phyloP scores from a whole-genome alignment of 2,113 vertebrate species.

The Merops nubicus region DNA sequence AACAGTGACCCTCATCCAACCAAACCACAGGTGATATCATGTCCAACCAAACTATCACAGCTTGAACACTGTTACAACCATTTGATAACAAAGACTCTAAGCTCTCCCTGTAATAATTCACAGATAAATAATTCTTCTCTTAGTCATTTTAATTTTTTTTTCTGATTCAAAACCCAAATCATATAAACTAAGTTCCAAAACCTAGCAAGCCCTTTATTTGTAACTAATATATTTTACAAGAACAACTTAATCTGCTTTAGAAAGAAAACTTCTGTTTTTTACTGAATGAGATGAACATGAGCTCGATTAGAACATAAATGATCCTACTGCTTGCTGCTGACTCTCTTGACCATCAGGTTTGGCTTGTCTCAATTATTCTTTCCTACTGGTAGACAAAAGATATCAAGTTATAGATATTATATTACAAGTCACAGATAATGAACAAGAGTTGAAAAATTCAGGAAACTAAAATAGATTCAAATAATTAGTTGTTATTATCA shows the following conservation, averaged over 20 bases:
- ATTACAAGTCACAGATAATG: not conserved
- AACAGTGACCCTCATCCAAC: not conserved
- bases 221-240: constrained; percentile 4
- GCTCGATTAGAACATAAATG: not conserved
- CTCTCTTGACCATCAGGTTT: not conserved
- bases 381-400: constrained; percentile 39
- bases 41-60: not conserved
- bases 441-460: not conserved
- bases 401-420: not conserved
- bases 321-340: constrained; percentile 18
- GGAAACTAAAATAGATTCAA: not conserved
- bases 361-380: not conserved
- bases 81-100: not conserved
- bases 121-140: not conserved
- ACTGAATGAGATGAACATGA: not conserved
- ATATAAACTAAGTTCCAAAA: not conserved
- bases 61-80: not conserved
- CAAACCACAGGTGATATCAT: not conserved
- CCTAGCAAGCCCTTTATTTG: not conserved
- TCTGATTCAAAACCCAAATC: not conserved
- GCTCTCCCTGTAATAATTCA: not conserved
- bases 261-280: constrained; percentile 47
- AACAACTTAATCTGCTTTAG: constrained; percentile 38
- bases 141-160: not conserved
- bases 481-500: not conserved